These are phyloP conservation scores for Cettia cetti DNA, from an alignment of 2,113 vertebrate species.

Conservation along the genomic window DNA sequence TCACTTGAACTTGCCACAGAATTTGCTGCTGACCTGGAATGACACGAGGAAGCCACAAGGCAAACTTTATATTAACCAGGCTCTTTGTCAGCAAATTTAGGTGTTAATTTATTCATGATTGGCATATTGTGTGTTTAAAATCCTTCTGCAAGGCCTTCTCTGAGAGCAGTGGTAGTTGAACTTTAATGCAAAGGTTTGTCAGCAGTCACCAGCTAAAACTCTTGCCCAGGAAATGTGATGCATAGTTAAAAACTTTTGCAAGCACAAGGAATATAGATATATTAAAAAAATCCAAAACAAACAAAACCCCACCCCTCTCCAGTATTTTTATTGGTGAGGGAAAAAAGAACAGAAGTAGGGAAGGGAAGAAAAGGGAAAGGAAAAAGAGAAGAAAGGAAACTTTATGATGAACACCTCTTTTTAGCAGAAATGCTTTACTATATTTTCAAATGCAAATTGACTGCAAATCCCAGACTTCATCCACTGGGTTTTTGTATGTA, in stretches of 20 bases:
- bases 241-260: not conserved
- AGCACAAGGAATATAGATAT: not conserved
- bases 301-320: not conserved
- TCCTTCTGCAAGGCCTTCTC: not conserved
- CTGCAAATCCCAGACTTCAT: not conserved
- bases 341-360: not conserved
- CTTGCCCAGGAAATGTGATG: not conserved
- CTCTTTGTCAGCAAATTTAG: not conserved
- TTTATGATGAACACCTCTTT: not conserved
- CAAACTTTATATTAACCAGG: not conserved
- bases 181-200: not conserved
- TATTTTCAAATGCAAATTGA: not conserved
- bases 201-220: not conserved
- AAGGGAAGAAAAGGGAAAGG: not conserved
- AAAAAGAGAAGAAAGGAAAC: not conserved
- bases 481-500: not conserved
- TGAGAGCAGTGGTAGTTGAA: not conserved
- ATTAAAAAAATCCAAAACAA: not conserved
- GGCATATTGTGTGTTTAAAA: not conserved
- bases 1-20: not conserved
- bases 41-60: not conserved
- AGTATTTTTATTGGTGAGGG: not conserved
- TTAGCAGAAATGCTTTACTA: not conserved
- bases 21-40: not conserved
- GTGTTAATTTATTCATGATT: not conserved